A percentile compares a stretch with the other conserved stretches of the same genome.
Evolutionary conservation across 2,797 vertebrate species (phyloP).

Genomic region (Anguilla marmorata): DNA sequence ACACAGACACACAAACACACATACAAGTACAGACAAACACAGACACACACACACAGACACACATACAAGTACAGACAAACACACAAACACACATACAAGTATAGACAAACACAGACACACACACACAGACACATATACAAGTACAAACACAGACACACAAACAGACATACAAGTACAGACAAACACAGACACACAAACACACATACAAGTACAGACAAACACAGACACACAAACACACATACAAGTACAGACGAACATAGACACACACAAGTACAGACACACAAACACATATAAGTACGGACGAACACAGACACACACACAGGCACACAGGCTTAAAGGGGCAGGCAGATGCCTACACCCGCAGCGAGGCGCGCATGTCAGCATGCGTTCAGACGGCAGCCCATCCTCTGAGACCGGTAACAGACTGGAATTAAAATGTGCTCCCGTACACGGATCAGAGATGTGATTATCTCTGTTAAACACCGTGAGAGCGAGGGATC

Average conservation of each 20-base stretch:
- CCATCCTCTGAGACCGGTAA: background rate
- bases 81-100: too few relatives aligned
- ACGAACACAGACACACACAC: background rate
- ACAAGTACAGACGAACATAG: background rate
- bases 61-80: too few relatives aligned
- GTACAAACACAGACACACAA: too few relatives aligned
- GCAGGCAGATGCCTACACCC: background rate
- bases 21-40: too few relatives aligned
- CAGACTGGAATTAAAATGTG: conserved; percentile 18
- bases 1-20: too few relatives aligned
- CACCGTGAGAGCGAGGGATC: background rate
- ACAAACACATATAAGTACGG: background rate
- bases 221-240: background rate
- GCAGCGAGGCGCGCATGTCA: background rate
- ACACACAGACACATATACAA: too few relatives aligned
- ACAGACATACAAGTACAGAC: too few relatives aligned
- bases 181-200: background rate
- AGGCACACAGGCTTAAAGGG: background rate
- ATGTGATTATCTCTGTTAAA: conserved; percentile 18
- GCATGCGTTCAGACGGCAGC: background rate
- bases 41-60: too few relatives aligned
- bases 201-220: background rate
- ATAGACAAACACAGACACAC: too few relatives aligned
- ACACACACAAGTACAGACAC: background rate
- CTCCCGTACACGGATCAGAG: conserved; percentile 10